Conservation (phyloP, 2,113 vertebrate species). For the Salvelinus sp. region DNA sequence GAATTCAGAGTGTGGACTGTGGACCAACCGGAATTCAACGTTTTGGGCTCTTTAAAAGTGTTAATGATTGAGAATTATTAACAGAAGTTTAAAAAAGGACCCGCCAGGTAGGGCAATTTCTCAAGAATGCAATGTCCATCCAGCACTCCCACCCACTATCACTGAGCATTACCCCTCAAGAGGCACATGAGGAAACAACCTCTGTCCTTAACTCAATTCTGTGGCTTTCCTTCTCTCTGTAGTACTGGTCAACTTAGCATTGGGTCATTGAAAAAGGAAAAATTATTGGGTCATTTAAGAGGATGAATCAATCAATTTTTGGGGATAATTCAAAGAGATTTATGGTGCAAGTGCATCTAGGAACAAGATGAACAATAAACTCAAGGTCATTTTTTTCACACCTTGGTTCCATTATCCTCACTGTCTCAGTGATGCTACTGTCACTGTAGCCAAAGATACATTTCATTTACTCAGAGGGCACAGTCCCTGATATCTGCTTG, state of each 20-base stretch:
- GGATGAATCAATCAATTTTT: too few relatives aligned
- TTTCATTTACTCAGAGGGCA: too few relatives aligned
- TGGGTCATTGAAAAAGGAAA: too few relatives aligned
- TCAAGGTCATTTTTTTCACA: slow-evolving; percentile 16
- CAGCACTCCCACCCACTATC: neutral
- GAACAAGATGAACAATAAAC: neutral
- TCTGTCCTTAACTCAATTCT: neutral
- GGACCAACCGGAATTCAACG: neutral
- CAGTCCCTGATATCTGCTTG: neutral
- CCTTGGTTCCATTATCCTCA: slow-evolving; percentile 8
- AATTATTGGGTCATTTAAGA: too few relatives aligned
- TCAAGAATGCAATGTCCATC: neutral
- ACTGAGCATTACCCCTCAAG: neutral
- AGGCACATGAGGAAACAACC: neutral
- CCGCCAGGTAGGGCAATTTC: neutral
- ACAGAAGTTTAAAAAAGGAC: neutral
- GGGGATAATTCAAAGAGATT: neutral
- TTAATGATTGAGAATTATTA: neutral
- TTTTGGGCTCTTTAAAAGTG: neutral
- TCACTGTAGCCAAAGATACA: neutral
- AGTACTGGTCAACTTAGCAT: too few relatives aligned
- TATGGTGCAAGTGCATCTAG: neutral
- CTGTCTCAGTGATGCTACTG: neutral
- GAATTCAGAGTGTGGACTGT: neutral
- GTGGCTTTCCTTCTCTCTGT: too few relatives aligned